Evolutionary conservation across 2,797 vertebrate species (phyloP), one percentile per base, ranked within the genome.

Genomic region (Eidolon dupreanum): DNA sequence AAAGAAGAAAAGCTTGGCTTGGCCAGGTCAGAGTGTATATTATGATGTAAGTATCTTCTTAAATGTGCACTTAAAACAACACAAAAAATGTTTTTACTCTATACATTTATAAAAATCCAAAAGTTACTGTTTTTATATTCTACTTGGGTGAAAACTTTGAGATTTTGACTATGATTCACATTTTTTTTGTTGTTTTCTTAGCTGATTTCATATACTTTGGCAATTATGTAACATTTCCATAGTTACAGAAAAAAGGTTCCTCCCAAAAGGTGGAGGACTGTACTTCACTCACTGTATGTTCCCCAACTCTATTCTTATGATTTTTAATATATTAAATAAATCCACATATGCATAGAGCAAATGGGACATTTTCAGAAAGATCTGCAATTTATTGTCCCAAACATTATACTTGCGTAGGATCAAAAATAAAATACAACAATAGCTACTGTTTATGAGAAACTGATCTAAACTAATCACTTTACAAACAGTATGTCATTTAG

Each of bases 21-120:
- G 98, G 98, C 97, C 97, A 0, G 98, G 98, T 75, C 98, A 99
- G 86, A 77, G 94, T 22, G 95, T 97, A 26, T 98, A 98, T 96
- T 98, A 97, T 84, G 97, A 99, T n/a, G 99, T 99, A 98, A 96
- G 98, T 98, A 97, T 53, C 26, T 95, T 53, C 77, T 38, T 33
- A 93, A 78, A 68, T 90, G 8, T 90, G 46, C 88, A 12, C 85
- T 87, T 96, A 92, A 94, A 84, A 74, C 43, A 90, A 88, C 92
- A 57, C 70, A 53, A 59, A 86, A 90, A 55, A 51, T 36, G n/a
- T 33, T 73, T 92, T 92, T 78, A 38, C 8, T 26, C 17, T 53
- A 2, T 46, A 41, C 17, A 8, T 71, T 92, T 82, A 59, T 81
- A 83, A 93, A 93, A 55, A 81, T 26, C 38, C n/a, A 75, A 90